Evolutionary conservation across 1,140 invertebrate genomes (phyloP).

Genomic region (Helicorthomorpha holstii): DNA sequence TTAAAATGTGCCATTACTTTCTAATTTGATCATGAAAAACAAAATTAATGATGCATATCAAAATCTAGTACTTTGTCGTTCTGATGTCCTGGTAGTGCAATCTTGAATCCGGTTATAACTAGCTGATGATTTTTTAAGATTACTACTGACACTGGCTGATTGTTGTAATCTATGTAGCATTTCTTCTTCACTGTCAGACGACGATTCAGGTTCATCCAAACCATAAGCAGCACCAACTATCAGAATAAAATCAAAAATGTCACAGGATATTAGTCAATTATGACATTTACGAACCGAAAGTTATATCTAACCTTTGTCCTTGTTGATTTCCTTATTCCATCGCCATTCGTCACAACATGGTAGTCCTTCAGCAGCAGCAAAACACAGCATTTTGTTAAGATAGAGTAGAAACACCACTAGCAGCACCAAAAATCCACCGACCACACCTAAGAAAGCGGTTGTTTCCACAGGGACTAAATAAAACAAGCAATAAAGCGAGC

Average conservation of each 20-base stretch:
- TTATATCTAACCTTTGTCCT: conserved; percentile 24
- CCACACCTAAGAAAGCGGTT: conserved; percentile 54
- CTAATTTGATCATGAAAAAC: too few relatives aligned
- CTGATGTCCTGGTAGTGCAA: too few relatives aligned
- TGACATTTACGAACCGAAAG: neutral
- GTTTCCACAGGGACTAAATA: conserved; percentile 52
- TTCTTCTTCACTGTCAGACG: conserved; percentile 58
- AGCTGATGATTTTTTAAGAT: neutral
- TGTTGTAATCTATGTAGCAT: conserved; percentile 39
- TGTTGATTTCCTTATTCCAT: conserved; percentile 21
- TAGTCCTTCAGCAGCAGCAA: conserved; percentile 38
- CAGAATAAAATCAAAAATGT: neutral
- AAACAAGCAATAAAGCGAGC: too few relatives aligned
- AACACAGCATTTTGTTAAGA: conserved; percentile 58
- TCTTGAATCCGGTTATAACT: neutral
- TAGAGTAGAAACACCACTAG: conserved; percentile 62
- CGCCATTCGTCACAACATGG: conserved; percentile 39
- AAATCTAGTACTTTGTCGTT: too few relatives aligned
- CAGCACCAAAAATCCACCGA: conserved; percentile 51
- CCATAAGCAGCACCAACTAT: conserved; percentile 31
- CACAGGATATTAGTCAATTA: neutral
- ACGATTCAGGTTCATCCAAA: conserved; percentile 40
- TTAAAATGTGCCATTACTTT: too few relatives aligned
- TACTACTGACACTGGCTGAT: conserved; percentile 22
- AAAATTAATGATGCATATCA: too few relatives aligned